These are phyloP conservation scores for Enteromius paludinosus DNA, from an alignment of 2,797 vertebrate species.

Conservation along the genomic window DNA sequence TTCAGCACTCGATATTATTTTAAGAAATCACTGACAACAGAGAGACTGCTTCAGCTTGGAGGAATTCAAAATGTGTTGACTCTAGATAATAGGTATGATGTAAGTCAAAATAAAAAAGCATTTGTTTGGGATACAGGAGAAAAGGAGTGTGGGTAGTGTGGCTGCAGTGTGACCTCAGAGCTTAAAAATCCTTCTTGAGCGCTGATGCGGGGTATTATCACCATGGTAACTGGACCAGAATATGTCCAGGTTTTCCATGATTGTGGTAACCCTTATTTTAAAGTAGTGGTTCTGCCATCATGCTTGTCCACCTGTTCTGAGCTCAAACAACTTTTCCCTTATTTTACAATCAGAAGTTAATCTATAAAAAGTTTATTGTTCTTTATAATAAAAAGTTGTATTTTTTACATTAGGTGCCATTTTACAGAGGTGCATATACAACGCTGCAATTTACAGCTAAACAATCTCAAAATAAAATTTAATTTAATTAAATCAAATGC, in stretches of 20 bases:
- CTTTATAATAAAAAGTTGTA: neutral
- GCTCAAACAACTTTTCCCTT: neutral
- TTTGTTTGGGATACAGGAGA: conserved; percentile 17
- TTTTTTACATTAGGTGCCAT: neutral
- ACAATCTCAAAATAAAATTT: neutral
- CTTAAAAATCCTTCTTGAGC: conserved; percentile 11
- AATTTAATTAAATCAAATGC: neutral
- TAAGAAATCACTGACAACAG: neutral
- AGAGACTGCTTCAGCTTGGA: conserved; percentile 16
- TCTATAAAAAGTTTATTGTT: neutral
- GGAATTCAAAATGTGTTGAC: conserved; percentile 13
- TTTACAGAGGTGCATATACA: neutral
- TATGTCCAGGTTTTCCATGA: conserved; percentile 22
- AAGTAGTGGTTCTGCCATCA: conserved; percentile 12
- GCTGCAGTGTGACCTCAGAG: conserved; percentile 18
- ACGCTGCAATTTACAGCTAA: neutral
- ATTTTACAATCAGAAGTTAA: neutral
- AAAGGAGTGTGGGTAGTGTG: conserved; percentile 9
- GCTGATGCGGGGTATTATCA: neutral
- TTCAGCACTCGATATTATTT: neutral
- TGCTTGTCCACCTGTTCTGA: neutral
- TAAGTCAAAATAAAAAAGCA: conserved; percentile 25
- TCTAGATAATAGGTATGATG: conserved; percentile 24
- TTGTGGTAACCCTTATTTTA: neutral
- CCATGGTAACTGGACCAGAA: conserved; percentile 14